Evolutionary conservation across 2,797 vertebrate genomes (phyloP), one percentile per base, ranked within the genome.

Genomic region (Bufotes viridis): DNA sequence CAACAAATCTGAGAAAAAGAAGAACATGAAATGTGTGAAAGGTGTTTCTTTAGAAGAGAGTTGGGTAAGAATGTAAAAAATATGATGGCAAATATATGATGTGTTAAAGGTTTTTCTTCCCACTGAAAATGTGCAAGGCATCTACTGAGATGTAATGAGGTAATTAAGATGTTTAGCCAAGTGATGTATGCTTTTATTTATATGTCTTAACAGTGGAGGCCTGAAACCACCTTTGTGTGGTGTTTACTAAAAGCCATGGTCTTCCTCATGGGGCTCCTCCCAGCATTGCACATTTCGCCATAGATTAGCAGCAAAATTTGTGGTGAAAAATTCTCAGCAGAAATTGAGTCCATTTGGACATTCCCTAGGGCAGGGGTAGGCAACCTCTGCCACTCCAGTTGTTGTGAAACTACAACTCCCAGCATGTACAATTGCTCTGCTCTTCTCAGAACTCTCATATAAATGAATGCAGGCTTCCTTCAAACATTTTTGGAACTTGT

Each of bases 1-100:
- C 55, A 82, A 51, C 42, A 87, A 87, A 58, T 63, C 65, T 84
- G 82, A 88, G 87, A 88, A 87, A 24, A 81, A 88, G 65, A 80
- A 78, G 61, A 76, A 61, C n/a, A 81, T 72, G 20, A 79, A 67
- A 88, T 80, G 82, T 88, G 82, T 85, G 53, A 88, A 88, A 85
- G 74, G 76, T 88, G 87, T 80, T 72, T 84, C 65, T 84, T 51
- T 4, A 88, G 65, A 61, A 79, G 17, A 61, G 51, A 80, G 55
- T 79, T 85, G 22, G 63, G 10, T 70, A 85, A 85, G 34, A 51
- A 70, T 60, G 42, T 78, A 60, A 26, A 78, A 78, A 88, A 81
- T 61, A 84, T 72, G 81, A 88, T 88, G 87, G 57, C 4, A 88
- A 85, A 88, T 74, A n/a, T 80, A 80, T 60, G 26, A 84, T 72